Percentiles rank a stretch among this genome's conserved stretches.
Conservation (phyloP, 2,797 vertebrate species). For the Semaprochilodus insignis region DNA sequence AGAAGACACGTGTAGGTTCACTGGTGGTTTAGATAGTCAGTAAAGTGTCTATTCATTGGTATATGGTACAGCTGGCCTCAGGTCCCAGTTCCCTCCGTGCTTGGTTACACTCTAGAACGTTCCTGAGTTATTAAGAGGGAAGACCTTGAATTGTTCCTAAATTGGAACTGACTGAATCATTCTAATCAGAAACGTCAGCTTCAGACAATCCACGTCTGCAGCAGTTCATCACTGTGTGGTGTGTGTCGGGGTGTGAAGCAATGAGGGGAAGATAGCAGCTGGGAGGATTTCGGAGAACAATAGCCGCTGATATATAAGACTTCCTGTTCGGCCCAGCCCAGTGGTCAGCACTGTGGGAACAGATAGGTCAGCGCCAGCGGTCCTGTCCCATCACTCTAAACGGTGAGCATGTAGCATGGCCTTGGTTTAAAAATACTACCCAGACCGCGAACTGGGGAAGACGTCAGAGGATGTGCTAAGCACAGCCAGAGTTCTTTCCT, state of each 20-base stretch:
- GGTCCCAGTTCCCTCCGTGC: not conserved
- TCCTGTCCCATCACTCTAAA: not conserved
- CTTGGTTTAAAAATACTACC: constrained; percentile 43
- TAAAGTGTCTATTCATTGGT: too few relatives aligned
- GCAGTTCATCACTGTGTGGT: not conserved
- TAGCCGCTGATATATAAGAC: constrained; percentile 53
- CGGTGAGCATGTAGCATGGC: constrained; percentile 14
- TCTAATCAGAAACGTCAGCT: not conserved
- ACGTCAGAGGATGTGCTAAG: constrained; percentile 50
- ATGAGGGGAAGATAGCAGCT: constrained; percentile 14
- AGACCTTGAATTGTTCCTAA: not conserved
- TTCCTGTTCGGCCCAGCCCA: constrained; percentile 32
- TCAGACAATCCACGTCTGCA: not conserved
- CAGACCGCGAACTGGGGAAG: not conserved
- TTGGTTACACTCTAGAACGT: not conserved
- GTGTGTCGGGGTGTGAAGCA: constrained; percentile 15
- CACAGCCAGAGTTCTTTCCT: constrained; percentile 41
- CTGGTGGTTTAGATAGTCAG: too few relatives aligned
- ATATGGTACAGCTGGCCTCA: not conserved
- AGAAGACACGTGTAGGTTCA: too few relatives aligned
- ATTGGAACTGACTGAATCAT: not conserved
- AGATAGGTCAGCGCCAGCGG: constrained; percentile 32
- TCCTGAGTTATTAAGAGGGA: not conserved
- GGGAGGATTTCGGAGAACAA: constrained; percentile 47
- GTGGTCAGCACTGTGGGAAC: constrained; percentile 42